These are phyloP conservation scores for Girardia tigrina DNA, from an alignment of 2,888 invertebrate species.

Conservation along the genomic window DNA sequence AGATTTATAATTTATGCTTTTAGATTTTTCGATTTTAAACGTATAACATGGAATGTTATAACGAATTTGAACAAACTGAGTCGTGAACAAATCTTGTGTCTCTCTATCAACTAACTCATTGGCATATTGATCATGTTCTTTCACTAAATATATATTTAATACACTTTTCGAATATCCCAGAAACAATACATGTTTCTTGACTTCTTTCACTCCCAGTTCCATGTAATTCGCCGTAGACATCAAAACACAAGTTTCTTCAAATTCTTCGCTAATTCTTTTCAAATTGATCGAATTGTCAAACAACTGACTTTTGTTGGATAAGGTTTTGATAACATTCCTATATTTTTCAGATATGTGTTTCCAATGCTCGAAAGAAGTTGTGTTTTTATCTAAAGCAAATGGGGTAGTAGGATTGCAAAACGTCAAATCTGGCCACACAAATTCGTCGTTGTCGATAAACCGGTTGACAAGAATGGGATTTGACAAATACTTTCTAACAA, in stretches of 20 bases:
- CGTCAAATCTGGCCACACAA: conserved; percentile 36
- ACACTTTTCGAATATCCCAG: not conserved
- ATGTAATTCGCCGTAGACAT: not conserved
- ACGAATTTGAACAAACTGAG: conserved; percentile 24
- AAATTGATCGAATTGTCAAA: not conserved
- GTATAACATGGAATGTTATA: conserved; percentile 31
- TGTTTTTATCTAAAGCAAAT: not conserved
- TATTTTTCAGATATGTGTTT: not conserved
- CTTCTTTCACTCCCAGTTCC: not conserved
- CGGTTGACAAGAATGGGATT: conserved; percentile 33
- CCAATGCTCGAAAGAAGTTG: not conserved
- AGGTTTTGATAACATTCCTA: not conserved
- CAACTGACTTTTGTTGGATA: not conserved
- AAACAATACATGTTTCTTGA: not conserved
- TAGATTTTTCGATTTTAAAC: conserved; percentile 1
- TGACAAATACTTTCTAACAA: conserved; percentile 32
- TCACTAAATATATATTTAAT: not conserved
- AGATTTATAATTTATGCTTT: not conserved
- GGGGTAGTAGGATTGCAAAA: conserved; percentile 35
- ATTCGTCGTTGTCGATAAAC: conserved; percentile 29
- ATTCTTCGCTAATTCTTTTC: not conserved
- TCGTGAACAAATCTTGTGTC: not conserved
- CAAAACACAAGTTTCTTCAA: not conserved
- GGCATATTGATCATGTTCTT: not conserved
- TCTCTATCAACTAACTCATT: not conserved